phyloP scores from a whole-genome alignment of 2,888 invertebrate species.

The Trilocha varians region DNA sequence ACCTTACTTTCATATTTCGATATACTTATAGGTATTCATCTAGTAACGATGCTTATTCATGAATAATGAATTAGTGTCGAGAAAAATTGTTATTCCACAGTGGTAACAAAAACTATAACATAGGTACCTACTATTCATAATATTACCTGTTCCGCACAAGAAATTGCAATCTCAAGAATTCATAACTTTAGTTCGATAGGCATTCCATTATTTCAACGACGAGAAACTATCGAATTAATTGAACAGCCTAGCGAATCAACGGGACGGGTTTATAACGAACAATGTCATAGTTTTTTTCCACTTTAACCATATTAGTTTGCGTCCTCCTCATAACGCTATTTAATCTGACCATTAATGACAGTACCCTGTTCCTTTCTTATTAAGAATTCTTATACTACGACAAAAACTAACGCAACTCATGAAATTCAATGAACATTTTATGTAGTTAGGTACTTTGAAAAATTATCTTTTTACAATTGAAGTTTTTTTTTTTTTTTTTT shows the following conservation, averaged over 20 bases:
- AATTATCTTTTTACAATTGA: too few species aligned
- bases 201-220: slow-evolving; percentile 6
- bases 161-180: background rate
- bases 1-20: too few species aligned
- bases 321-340: slow-evolving; percentile 17
- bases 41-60: too few species aligned
- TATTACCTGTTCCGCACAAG: too few species aligned
- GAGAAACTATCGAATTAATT: slow-evolving; percentile 14
- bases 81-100: too few species aligned
- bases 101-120: too few species aligned
- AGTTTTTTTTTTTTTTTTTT: too few species aligned
- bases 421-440: slow-evolving; percentile 41
- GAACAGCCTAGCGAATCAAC: slow-evolving; percentile 15
- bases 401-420: slow-evolving; percentile 29
- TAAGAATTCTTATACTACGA: slow-evolving; percentile 25
- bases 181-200: background rate
- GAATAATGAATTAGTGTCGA: too few species aligned
- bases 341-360: slow-evolving; percentile 36
- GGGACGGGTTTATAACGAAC: slow-evolving; percentile 15
- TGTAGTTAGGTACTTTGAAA: too few species aligned
- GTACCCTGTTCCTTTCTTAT: slow-evolving; percentile 32
- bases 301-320: slow-evolving; percentile 20
- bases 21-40: too few species aligned
- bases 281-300: slow-evolving; percentile 23
- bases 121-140: too few species aligned